Base-by-base conservation (phyloP, 2,113 vertebrate genomes). In the Percopsis transmontana region DNA sequence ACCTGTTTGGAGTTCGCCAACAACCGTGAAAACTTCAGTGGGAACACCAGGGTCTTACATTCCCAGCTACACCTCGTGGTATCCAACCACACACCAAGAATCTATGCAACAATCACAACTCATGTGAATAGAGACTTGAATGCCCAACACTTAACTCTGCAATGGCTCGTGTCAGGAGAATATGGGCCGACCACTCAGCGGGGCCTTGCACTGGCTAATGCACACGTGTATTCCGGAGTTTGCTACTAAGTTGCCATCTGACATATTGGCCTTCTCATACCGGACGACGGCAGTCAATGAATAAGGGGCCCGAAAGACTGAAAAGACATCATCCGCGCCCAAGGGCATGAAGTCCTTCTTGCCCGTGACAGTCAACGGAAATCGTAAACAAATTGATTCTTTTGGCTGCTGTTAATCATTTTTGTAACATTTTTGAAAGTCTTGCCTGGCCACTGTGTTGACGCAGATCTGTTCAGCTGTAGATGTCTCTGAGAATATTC, bases 51-150 rank as follows among this genome's bases (percentile, higher is more conserved):
- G 94, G 70, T 93, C 96, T 62, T 98, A 99, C 92, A 98, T 98
- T 72, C 97, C 97, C 90, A 97, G 95, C 92, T 99, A 98, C 92
- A 99, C 97, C 60, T 98, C 97, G 19, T 98, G 97, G 97, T 99
- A 99, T 60, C 96, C 97, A 56, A 95, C 94, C 63, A 91, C 96
- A 54, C 97, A 99, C 91, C 97, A 98, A 93, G 97, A 99, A 95
- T 95, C 97, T 93, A 95, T 99, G 96, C 97, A 98, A 92, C 97
- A 99, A 87, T 94, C 97, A 55, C 97, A 98, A 57, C 94, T 98
- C 75, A 98, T 99, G 97, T 99, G 94, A 99, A 88, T 72, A 60
- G 66, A 76, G 65, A 81, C 69, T 64, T 74, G 83, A 74, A 79
- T 65, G 56, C 66, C 82, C 76, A 71, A 44, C 63, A 44, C 71